Base-by-base conservation (phyloP, 2,113 vertebrate species). In the Eulemur rufifrons region DNA sequence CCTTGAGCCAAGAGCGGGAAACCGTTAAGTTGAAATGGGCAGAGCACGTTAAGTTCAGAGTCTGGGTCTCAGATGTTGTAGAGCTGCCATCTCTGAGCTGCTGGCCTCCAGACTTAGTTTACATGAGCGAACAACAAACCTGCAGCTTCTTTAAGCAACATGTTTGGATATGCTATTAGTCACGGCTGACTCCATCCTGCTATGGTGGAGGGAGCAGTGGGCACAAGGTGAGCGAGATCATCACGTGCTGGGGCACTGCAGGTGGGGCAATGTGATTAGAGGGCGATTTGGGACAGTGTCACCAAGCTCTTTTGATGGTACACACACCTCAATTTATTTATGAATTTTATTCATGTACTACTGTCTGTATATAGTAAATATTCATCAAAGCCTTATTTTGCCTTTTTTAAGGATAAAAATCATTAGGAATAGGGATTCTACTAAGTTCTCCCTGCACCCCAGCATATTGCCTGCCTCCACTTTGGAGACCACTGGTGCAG, bases 181-280 rank as follows among this genome's bases (percentile, higher is more conserved):
- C 21, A 84, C 1, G 50, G 23, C 69, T 88, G 42, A 39, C 45
- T 63, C 52, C 17, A 18, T 27, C 64, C 8, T 68, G 42, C 23
- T 45, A 6, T 42, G 66, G 69, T 23, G 25, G 69, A 77, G 66
- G 25, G 34, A 71, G 45, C 7, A n/a, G 29, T 39, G 52, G 66
- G 39, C 9, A 23, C n/a, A n/a, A 47, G 6, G 20, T 34, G 1
- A 45, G 34, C 1, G 9, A 42, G n/a, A 45, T 5, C 23, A 12
- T 1, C 21, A 20, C 0, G 0, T 69, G 12, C n/a, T 50, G 15
- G 45, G 66, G 20, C 5, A 3, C 39, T 27, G 9, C 50, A 59
- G 73, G 32, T 37, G 29, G 18, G 54, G 20, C 52, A 59, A 29
- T 42, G 6, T 45, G 34, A 34, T 14, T 42, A 73, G 47, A 56